These are phyloP conservation scores for Bugula neritina DNA, from an alignment of 2,888 invertebrate genomes.

Conservation along the genomic window DNA sequence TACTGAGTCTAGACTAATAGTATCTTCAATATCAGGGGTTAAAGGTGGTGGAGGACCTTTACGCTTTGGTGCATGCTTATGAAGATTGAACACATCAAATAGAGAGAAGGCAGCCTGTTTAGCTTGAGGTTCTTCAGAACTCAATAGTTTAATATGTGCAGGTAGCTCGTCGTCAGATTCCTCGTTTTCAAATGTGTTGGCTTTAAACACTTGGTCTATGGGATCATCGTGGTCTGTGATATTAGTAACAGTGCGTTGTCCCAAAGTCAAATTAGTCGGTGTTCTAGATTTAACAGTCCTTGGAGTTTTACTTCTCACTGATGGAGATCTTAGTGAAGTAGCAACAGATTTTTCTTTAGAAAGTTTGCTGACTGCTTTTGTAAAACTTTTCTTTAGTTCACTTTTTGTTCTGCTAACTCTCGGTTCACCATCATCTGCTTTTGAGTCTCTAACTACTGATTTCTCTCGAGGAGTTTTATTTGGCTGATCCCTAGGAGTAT, in stretches of 20 bases:
- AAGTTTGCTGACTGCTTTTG: not conserved
- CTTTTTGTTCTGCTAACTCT: not conserved
- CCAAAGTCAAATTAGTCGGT: not conserved
- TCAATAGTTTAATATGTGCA: not conserved
- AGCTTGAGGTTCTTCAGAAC: not conserved
- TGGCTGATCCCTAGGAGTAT: not conserved
- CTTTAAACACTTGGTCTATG: constrained; percentile 3
- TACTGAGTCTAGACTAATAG: constrained; percentile 17
- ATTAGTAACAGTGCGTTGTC: not conserved
- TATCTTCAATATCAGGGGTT: constrained; percentile 17
- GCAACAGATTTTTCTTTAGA: not conserved
- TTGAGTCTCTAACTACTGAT: not conserved
- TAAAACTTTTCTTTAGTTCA: not conserved
- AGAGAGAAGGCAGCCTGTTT: not conserved
- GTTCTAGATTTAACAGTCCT: not conserved
- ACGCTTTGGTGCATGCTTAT: constrained; percentile 7
- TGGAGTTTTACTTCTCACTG: not conserved
- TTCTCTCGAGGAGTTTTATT: no score
- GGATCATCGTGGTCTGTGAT: not conserved
- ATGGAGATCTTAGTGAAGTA: no score
- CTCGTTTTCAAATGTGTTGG: not conserved
- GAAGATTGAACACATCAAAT: constrained; percentile 15
- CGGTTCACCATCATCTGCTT: not conserved
- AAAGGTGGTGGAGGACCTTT: constrained; percentile 19
- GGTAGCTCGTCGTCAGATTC: constrained; percentile 17